A percentile compares a stretch with the other conserved stretches of the same genome.
These are phyloP conservation scores for Characodon lateralis DNA, from an alignment of 2,797 vertebrate species.

Conservation along the genomic window DNA sequence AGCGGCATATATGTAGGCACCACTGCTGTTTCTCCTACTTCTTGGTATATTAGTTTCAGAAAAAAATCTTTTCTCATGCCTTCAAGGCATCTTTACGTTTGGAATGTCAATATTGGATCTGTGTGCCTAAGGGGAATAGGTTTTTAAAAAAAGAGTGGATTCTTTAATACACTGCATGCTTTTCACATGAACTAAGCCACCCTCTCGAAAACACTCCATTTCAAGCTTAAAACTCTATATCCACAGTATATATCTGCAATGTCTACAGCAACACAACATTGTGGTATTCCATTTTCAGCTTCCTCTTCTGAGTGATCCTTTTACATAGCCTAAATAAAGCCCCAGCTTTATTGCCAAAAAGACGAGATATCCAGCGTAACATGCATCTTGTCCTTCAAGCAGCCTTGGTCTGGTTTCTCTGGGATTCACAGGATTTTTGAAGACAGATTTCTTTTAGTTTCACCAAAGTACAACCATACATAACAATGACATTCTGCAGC, in stretches of 20 bases:
- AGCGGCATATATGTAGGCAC: constrained; percentile 12
- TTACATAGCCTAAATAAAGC: constrained; percentile 35
- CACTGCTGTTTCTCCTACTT: constrained; percentile 19
- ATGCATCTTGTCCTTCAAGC: constrained; percentile 55
- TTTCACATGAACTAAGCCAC: constrained; percentile 17
- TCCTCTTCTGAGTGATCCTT: constrained; percentile 25
- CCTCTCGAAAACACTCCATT: constrained; percentile 18
- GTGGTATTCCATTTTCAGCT: constrained; percentile 11
- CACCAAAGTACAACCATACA: constrained; percentile 31
- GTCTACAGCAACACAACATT: background rate
- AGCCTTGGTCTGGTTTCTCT: constrained; percentile 41
- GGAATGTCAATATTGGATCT: constrained; percentile 57
- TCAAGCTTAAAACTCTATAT: constrained; percentile 22
- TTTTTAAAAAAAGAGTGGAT: constrained; percentile 26
- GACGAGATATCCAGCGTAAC: constrained; percentile 26
- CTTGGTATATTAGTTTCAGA: constrained; percentile 36
- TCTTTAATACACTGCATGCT: constrained; percentile 12
- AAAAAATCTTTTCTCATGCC: constrained; percentile 16
- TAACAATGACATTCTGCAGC: constrained; percentile 25
- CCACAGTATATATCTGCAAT: constrained; percentile 29
- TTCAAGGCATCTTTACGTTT: constrained; percentile 39
- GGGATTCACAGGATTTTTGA: constrained; percentile 46
- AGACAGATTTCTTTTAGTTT: constrained; percentile 39
- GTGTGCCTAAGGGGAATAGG: constrained; percentile 24
- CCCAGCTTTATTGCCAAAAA: constrained; percentile 30